Conservation (phyloP, 2,888 invertebrate species). For the Sabatieria punctata region DNA sequence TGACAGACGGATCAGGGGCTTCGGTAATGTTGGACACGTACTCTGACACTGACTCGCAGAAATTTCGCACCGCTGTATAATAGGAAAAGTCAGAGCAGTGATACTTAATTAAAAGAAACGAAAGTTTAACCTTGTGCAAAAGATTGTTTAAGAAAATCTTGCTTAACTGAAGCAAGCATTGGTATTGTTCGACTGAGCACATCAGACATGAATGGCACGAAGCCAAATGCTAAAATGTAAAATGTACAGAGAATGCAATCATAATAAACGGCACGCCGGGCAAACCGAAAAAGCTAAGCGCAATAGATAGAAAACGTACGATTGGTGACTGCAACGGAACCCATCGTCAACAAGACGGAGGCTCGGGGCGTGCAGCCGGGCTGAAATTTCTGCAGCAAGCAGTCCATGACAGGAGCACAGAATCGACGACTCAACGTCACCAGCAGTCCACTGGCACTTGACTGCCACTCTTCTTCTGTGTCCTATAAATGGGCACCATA, state of each 20-base stretch:
- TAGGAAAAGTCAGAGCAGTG: no score
- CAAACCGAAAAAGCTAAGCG: no score
- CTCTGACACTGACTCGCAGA: conserved; percentile 68
- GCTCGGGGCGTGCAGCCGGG: conserved; percentile 55
- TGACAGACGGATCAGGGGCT: conserved; percentile 43
- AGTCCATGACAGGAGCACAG: conserved; percentile 60
- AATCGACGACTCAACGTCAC: conserved; percentile 62
- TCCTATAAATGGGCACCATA: conserved; percentile 36
- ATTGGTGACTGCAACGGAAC: conserved; percentile 64
- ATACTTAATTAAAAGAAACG: no score
- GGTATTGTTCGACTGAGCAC: conserved; percentile 64
- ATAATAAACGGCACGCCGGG: no score
- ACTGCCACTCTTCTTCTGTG: conserved; percentile 54
- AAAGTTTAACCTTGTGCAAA: not conserved
- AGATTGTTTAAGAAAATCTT: conserved; percentile 42
- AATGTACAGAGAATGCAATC: not conserved
- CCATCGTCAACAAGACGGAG: conserved; percentile 65
- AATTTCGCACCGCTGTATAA: conserved; percentile 61
- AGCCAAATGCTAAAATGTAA: conserved; percentile 50
- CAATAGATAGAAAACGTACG: no score
- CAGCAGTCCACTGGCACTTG: conserved; percentile 60
- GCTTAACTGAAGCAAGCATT: conserved; percentile 55
- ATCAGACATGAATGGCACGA: conserved; percentile 68
- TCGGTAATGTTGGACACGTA: conserved; percentile 49
- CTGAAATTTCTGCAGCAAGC: conserved; percentile 50